Conservation (phyloP, 2,113 vertebrate species). For the human region GRCh38 chr4:103473501-103474000, state of each 20-base stretch:
- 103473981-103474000: neutral
- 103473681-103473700: neutral
- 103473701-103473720: neutral
- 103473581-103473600: neutral
- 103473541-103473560: neutral
- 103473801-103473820: neutral
- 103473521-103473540: neutral
- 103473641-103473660: neutral
- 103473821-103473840: neutral
- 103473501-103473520: no score
- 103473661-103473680: neutral
- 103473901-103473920: neutral
- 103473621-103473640: neutral
- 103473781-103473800: neutral
- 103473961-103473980: neutral
- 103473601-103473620: neutral
- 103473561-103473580: neutral
- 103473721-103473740: neutral
- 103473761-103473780: neutral
- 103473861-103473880: neutral
- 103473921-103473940: neutral
- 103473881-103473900: neutral
- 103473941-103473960: neutral
- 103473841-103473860: neutral
- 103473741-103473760: neutral